Evolutionary conservation across 2,113 vertebrate species (phyloP).

Genomic region (Emydocephalus ijimae): DNA sequence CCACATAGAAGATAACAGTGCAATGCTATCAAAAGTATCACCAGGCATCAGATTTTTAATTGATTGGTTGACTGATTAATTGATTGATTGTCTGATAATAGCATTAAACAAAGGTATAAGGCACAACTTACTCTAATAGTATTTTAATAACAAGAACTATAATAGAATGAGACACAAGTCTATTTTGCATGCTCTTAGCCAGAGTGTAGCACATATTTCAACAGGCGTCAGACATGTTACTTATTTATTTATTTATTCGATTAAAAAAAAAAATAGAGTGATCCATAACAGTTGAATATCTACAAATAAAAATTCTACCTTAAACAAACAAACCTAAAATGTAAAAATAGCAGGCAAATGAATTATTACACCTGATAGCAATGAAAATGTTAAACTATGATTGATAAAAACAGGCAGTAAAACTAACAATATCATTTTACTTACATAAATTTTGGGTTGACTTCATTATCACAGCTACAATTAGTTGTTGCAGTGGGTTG

Average conservation of each 20-base stretch:
- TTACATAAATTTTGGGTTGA: background rate
- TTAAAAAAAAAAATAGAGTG: background rate
- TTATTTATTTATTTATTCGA: background rate
- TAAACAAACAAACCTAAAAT: background rate
- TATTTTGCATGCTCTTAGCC: background rate
- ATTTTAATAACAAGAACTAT: background rate
- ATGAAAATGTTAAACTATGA: background rate
- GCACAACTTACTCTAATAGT: background rate
- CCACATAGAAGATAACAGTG: constrained; percentile 6
- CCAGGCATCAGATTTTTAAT: background rate
- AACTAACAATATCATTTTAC: background rate
- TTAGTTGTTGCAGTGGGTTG: background rate
- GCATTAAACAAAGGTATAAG: background rate
- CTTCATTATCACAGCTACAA: background rate
- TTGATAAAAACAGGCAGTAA: background rate
- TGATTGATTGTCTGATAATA: background rate
- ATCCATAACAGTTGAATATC: background rate
- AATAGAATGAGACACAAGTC: background rate
- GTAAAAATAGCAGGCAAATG: background rate
- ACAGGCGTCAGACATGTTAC: background rate
- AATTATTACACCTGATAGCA: background rate
- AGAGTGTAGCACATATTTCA: background rate
- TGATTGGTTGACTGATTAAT: background rate
- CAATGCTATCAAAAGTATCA: background rate
- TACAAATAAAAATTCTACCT: background rate